Percentiles rank a stretch among this genome's conserved stretches.
Conservation (phyloP, 2,797 vertebrate genomes). For the Enteromius radiatus region DNA sequence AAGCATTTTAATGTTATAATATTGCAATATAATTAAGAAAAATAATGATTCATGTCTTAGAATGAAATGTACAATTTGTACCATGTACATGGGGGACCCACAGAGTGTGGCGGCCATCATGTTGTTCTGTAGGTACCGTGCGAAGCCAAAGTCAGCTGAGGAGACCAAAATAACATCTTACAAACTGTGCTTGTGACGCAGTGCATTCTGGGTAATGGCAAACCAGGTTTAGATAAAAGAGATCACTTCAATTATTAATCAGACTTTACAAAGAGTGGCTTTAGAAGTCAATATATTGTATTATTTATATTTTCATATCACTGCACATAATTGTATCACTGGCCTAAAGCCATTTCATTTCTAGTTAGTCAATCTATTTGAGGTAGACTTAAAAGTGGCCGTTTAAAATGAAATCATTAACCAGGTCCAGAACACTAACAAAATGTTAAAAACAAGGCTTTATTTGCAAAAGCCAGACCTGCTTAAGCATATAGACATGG, state of each 20-base stretch:
- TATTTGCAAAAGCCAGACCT: neutral
- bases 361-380: neutral
- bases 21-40: neutral
- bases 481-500: neutral
- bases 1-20: neutral
- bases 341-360: neutral
- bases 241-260: neutral
- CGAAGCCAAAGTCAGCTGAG: slow-evolving; percentile 96
- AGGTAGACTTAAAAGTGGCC: neutral
- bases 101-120: slow-evolving; percentile 99
- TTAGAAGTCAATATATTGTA: neutral
- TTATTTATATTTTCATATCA: neutral
- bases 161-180: slow-evolving; percentile 20
- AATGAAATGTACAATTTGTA: slow-evolving; percentile 64
- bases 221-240: neutral
- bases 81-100: slow-evolving; percentile 99
- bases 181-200: neutral
- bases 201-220: neutral
- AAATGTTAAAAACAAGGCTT: neutral
- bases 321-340: neutral
- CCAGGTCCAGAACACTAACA: neutral
- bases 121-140: slow-evolving; percentile 94
- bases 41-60: neutral
- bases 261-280: neutral
- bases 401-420: neutral